These are phyloP conservation scores for Protosalanx chinensis DNA, from an alignment of 2,797 vertebrate species.

Conservation along the genomic window DNA sequence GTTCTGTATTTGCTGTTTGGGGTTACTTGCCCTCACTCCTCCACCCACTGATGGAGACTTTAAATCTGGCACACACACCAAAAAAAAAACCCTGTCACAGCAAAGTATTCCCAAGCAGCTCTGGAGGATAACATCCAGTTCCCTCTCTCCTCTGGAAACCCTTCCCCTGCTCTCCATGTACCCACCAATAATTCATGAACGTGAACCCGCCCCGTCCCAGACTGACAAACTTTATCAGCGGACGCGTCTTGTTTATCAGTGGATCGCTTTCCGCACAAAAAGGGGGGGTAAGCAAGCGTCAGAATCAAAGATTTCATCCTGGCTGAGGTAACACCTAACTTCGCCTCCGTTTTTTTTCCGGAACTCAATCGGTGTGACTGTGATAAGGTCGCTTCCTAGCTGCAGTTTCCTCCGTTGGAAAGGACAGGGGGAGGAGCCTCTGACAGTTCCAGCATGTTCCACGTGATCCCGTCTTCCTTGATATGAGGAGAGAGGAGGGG, in stretches of 20 bases:
- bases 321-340: too few relatives aligned
- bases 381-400: slow-evolving; percentile 54
- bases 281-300: background rate
- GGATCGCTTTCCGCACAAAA: slow-evolving; percentile 43
- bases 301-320: background rate
- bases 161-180: slow-evolving; percentile 35
- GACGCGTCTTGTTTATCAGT: slow-evolving; percentile 45
- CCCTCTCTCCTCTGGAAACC: slow-evolving; percentile 25
- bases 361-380: background rate
- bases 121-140: slow-evolving; percentile 17
- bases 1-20: too few relatives aligned
- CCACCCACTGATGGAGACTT: too few relatives aligned
- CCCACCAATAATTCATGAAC: slow-evolving; percentile 64
- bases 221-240: slow-evolving; percentile 52
- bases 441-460: slow-evolving; percentile 33
- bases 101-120: slow-evolving; percentile 18
- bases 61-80: too few relatives aligned
- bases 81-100: background rate
- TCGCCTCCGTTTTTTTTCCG: too few relatives aligned
- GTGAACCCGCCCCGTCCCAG: slow-evolving; percentile 57
- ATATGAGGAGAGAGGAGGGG: slow-evolving; percentile 6
- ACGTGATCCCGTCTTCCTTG: background rate
- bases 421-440: slow-evolving; percentile 23
- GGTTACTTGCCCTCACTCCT: too few relatives aligned
- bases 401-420: background rate